Evolutionary conservation across 2,888 invertebrate species (phyloP), one percentile per base, ranked within the genome.

Genomic region (Pristionchus fissidentatus): DNA sequence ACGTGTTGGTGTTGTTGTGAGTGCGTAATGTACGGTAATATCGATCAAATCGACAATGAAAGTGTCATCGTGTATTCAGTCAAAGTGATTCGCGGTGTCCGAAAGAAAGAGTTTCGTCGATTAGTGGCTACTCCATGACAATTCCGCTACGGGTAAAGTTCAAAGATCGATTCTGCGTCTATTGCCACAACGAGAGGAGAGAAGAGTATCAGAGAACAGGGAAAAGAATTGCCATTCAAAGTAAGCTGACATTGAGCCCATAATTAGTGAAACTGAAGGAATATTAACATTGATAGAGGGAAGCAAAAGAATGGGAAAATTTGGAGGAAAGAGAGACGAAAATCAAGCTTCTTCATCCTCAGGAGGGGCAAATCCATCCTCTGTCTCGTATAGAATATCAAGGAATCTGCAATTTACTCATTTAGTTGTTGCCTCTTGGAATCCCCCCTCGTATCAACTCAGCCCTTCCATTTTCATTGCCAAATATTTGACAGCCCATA

Each of bases 321-420:
- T 13, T 46, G n/a, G 10, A 52, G 15, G 4, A 77, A 0, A 77
- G 32, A 5, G 1, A 49, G 49, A 77, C 7, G 29, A 73, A 55
- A 35, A 32, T 80, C 79, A 84, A 19, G 41, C 80, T 15, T 87
- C 88, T 15, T 88, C 89, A 4, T 91, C 91, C 10, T 89, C 89
- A 0, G 90, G 91, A 4, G 88, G 87, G 0, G 89, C 90, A 81
- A 91, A 90, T 29, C 91, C 91, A 32, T 91, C 91, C 83, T 92
- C 91, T 5, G 90, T 91, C 75, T 90, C 98, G 94, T 99, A 99
- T 92, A 99, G 95, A 93, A 99, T 97, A 93, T 97, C 77, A 29
- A 80, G 43, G 49, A 43, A 57, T 83, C 77, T 52, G 60, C 43
- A 80, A 73, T 22, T 22, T 19, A 55, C n/a, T 4, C 22, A 15